phyloP scores from a whole-genome alignment of 2,888 invertebrate genomes.

The Gibbula magus region DNA sequence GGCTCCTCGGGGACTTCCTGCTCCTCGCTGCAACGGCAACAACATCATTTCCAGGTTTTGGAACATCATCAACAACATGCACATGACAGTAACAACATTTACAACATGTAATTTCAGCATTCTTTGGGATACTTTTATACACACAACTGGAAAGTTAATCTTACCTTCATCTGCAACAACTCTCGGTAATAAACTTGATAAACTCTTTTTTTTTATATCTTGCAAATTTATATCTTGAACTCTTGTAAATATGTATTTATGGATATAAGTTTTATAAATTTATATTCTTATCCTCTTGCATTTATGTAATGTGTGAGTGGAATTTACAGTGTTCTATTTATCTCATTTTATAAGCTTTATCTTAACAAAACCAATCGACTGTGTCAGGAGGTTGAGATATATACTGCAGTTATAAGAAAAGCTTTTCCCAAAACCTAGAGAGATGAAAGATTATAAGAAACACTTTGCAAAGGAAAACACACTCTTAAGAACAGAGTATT shows the following conservation, averaged over 20 bases:
- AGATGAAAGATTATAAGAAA: not conserved
- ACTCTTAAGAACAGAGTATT: not conserved
- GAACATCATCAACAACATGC: not conserved
- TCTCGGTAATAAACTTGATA: too few species aligned
- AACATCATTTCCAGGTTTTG: not conserved
- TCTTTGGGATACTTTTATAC: not conserved
- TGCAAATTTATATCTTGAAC: too few species aligned
- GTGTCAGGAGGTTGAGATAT: not conserved
- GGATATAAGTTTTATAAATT: too few species aligned
- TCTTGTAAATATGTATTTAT: too few species aligned
- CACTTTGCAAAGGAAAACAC: not conserved
- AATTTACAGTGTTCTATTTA: not conserved
- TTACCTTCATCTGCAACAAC: too few species aligned
- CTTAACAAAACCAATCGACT: too few species aligned
- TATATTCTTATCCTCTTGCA: not conserved
- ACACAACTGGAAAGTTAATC: too few species aligned
- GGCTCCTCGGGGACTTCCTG: not conserved
- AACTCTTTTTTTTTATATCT: too few species aligned
- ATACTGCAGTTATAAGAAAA: not conserved
- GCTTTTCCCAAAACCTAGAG: not conserved
- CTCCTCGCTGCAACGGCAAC: not conserved
- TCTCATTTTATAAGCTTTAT: not conserved
- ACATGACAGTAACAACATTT: not conserved
- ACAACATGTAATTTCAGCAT: not conserved
- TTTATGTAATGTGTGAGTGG: not conserved